A percentile compares a stretch with the other conserved stretches of the same genome.
phyloP scores from a whole-genome alignment of 1,140 invertebrate genomes.

The Papilio helenus region DNA sequence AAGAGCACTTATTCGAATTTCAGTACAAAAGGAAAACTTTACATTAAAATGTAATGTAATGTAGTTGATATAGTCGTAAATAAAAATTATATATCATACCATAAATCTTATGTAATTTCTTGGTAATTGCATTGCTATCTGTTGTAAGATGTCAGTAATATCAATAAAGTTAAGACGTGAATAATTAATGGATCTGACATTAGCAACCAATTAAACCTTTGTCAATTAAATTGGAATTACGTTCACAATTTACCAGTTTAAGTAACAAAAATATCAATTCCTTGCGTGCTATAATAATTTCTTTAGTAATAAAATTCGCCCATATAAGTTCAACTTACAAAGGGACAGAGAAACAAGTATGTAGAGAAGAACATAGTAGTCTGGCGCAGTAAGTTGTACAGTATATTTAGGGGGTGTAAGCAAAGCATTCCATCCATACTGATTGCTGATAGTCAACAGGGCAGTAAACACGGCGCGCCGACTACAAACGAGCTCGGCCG shows the following conservation, averaged over 20 bases:
- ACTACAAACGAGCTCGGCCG: slow-evolving; percentile 50
- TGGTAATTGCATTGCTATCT: slow-evolving; percentile 21
- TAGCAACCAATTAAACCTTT: not conserved
- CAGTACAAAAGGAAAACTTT: too few relatives aligned
- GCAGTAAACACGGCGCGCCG: slow-evolving; percentile 54
- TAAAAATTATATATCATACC: too few relatives aligned
- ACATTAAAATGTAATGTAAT: too few relatives aligned
- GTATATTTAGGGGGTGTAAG: slow-evolving; percentile 17
- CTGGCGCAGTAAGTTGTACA: slow-evolving; percentile 19
- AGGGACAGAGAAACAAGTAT: not conserved
- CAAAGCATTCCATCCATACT: slow-evolving; percentile 40
- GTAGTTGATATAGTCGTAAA: too few relatives aligned
- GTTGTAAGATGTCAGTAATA: slow-evolving; percentile 17
- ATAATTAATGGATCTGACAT: not conserved
- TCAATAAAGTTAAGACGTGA: slow-evolving; percentile 23
- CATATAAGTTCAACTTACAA: not conserved
- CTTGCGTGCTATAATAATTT: too few relatives aligned
- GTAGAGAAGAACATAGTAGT: not conserved
- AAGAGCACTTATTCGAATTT: too few relatives aligned
- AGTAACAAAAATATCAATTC: too few relatives aligned
- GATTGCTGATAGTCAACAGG: slow-evolving; percentile 57
- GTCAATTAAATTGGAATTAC: not conserved
- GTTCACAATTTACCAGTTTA: too few relatives aligned
- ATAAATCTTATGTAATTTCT: too few relatives aligned
- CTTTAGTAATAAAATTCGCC: too few relatives aligned